These are phyloP conservation scores for Hippocampus comes DNA, from an alignment of 2,113 vertebrate genomes.

Conservation along the genomic window DNA sequence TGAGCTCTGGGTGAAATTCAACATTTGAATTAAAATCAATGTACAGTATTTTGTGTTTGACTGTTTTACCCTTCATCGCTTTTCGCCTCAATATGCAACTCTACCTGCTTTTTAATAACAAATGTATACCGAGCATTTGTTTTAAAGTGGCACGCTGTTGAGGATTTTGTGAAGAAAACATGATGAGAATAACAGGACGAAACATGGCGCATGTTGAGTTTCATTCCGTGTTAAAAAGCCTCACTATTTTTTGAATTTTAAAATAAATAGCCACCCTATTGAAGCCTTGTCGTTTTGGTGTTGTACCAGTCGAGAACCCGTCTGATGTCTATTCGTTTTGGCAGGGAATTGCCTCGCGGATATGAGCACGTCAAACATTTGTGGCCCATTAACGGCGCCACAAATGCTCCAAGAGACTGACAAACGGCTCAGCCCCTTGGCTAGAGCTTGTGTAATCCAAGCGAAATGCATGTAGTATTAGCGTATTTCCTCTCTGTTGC, in stretches of 20 bases:
- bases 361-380: slow-evolving; percentile 72
- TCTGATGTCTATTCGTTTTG: slow-evolving; percentile 72
- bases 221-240: not conserved
- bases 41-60: no score
- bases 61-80: not conserved
- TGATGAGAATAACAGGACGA: not conserved
- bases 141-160: not conserved
- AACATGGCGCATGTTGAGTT: not conserved
- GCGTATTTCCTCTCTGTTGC: no score
- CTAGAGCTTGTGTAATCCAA: not conserved
- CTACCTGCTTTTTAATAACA: no score
- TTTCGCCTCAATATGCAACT: not conserved
- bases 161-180: not conserved
- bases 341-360: slow-evolving; percentile 69
- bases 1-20: no score
- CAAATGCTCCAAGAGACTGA: slow-evolving; percentile 65
- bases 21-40: no score
- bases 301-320: slow-evolving; percentile 28
- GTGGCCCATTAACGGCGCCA: slow-evolving; percentile 75
- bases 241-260: slow-evolving; percentile 24
- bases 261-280: slow-evolving; percentile 45
- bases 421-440: slow-evolving; percentile 34
- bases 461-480: no score
- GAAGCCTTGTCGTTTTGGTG: slow-evolving; percentile 35
- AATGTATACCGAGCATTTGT: not conserved